Base-by-base conservation (phyloP, 2,888 invertebrate species). In the Kuschelorhynchus macadamiae region DNA sequence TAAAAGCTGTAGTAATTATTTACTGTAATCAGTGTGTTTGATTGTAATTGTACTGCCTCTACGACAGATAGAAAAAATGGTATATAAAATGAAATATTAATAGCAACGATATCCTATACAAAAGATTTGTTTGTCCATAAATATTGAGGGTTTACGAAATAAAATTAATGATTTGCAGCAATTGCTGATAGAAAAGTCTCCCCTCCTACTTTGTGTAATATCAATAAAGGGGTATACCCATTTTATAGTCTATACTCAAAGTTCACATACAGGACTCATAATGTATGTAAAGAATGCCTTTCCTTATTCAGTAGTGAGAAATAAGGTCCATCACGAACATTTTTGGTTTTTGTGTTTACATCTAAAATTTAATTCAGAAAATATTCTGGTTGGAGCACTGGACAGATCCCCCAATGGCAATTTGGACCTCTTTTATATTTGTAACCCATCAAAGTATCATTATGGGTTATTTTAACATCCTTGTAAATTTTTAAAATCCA, bases 1-100 rank as follows among this genome's bases (percentile, higher is more conserved):
- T 16, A 42, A 42, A 16, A 8, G 42, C 42, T 42, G 42, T 42
- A 42, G 42, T 16, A 42, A 42, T 42, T 42, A n/a, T 42, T 8
- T 5, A 42, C 14, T 8, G 7, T 42, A 42, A 42, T 42, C 42
- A 42, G 7, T 5, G 42, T 42, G 5, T 42, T 42, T n/a, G 42
- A 42, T 42, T 8, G 42, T 8, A 42, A 42, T n/a, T 42, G 42
- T n/a, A 42, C 42, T 12, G 5, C 42, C 12, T 42, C 5, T 16
- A 5, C 17, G 21, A 46, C 46, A 46, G 14, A 4, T 46, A n/a
- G 14, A 46, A 46, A 46, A 46, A 12, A 46, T 17, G 9, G 14
- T 9, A 25, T 7, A 5, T 25, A 25, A 25, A 25, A 25, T 7
- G 4, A 25, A 25, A 7, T 25, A 25, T 25, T 5, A 46, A 46